Conservation (phyloP, 2,797 vertebrate species). For the Halcyon smyrnensis region DNA sequence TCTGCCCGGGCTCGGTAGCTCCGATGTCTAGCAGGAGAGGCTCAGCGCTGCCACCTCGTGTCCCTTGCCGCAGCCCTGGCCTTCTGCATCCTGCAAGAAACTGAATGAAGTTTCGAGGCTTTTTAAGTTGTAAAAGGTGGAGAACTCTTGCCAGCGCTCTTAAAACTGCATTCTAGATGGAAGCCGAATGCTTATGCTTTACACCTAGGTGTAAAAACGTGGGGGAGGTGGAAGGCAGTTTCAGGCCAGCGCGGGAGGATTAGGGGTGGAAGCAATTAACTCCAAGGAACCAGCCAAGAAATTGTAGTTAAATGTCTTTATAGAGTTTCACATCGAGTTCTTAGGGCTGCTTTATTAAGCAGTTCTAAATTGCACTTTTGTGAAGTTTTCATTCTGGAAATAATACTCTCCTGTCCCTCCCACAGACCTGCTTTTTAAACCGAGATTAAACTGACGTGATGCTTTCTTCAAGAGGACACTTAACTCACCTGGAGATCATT, state of each 20-base stretch:
- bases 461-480: not conserved
- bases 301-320: not conserved
- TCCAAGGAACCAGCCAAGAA: not conserved
- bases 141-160: not conserved
- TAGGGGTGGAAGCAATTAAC: constrained; percentile 7
- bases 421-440: not conserved
- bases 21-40: constrained; percentile 65
- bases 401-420: not conserved
- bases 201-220: not conserved
- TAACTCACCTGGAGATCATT: not conserved
- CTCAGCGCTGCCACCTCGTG: constrained; percentile 97
- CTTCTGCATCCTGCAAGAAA: not conserved
- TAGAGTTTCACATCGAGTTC: not conserved
- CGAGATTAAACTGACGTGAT: not conserved
- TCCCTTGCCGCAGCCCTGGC: not conserved
- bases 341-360: not conserved
- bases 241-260: not conserved
- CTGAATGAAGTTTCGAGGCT: not conserved
- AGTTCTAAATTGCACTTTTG: not conserved
- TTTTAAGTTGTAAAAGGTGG: not conserved
- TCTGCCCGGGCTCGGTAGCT: not conserved
- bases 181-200: not conserved
- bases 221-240: not conserved
- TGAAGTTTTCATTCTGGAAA: not conserved
- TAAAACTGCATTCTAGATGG: not conserved